Conservation (phyloP, 2,888 invertebrate genomes). For the Anthrax anthrax region DNA sequence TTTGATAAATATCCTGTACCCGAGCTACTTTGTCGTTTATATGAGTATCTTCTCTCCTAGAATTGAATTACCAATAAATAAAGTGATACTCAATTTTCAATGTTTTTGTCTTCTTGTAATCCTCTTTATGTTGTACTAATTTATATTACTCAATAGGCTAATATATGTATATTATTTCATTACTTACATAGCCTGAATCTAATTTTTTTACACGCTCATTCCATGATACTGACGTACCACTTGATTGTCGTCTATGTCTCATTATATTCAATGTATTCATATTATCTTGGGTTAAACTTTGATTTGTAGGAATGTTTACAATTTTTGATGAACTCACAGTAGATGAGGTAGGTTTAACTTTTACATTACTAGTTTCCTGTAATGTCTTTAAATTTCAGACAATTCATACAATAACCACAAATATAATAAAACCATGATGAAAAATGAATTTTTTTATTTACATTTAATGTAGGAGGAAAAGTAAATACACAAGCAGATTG, state of each 20-base stretch:
- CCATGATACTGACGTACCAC: conserved; percentile 33
- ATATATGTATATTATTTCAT: neutral
- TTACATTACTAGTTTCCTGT: neutral
- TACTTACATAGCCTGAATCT: neutral
- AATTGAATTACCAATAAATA: no score
- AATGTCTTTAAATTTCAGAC: no score
- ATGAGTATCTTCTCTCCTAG: neutral
- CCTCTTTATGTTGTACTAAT: no score
- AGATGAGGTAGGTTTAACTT: neutral
- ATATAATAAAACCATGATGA: no score
- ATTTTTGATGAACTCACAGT: neutral
- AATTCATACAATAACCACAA: no score
- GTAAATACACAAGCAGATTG: conserved; percentile 78
- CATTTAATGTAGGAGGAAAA: conserved; percentile 38
- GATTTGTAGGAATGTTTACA: neutral
- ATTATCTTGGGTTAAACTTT: neutral
- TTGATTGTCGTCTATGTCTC: conserved; percentile 28
- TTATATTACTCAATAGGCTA: no score
- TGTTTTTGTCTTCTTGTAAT: no score
- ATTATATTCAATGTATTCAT: neutral
- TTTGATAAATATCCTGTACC: neutral
- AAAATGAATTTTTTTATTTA: neutral
- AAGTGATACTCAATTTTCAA: no score
- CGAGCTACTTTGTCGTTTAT: neutral
- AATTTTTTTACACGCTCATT: conserved; percentile 24